Evolutionary conservation across 2,888 invertebrate species (phyloP).

Genomic region (Sturmia bella): DNA sequence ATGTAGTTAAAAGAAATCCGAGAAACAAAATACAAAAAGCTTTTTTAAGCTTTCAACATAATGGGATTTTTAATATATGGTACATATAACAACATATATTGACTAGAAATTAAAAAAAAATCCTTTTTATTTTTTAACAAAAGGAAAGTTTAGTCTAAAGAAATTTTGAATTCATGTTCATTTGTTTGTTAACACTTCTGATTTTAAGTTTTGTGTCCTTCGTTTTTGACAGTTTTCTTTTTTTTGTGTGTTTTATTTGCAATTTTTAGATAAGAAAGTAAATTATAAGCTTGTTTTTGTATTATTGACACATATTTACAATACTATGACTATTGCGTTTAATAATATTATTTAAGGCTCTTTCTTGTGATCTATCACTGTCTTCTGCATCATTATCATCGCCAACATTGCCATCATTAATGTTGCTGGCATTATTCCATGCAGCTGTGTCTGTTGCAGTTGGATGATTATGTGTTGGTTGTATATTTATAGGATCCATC

Average conservation of each 20-base stretch:
- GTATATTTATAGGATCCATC: slow-evolving; percentile 70
- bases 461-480: slow-evolving; percentile 44
- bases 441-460: slow-evolving; percentile 53
- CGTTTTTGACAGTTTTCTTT: not conserved
- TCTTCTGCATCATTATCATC: slow-evolving; percentile 29
- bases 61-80: slow-evolving; percentile 42
- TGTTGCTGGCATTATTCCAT: slow-evolving; percentile 25
- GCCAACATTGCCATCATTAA: slow-evolving; percentile 11
- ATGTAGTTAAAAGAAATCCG: slow-evolving; percentile 1
- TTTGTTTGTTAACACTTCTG: slow-evolving; percentile 10
- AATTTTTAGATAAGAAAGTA: slow-evolving; percentile 32
- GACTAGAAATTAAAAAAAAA: slow-evolving; percentile 65
- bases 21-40: slow-evolving; percentile 38
- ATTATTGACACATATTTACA: slow-evolving; percentile 73
- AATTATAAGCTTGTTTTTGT: slow-evolving; percentile 42
- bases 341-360: slow-evolving; percentile 70
- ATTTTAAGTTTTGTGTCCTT: not conserved
- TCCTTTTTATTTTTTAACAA: slow-evolving; percentile 33
- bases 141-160: slow-evolving; percentile 33
- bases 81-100: slow-evolving; percentile 67
- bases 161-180: slow-evolving; percentile 20
- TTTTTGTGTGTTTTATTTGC: slow-evolving; percentile 24
- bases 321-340: slow-evolving; percentile 71
- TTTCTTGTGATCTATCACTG: slow-evolving; percentile 58
- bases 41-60: slow-evolving; percentile 38